Percentiles rank a stretch among this genome's conserved stretches.
These are phyloP conservation scores for Burhinus oedicnemus DNA, from an alignment of 2,113 vertebrate genomes.

Conservation along the genomic window DNA sequence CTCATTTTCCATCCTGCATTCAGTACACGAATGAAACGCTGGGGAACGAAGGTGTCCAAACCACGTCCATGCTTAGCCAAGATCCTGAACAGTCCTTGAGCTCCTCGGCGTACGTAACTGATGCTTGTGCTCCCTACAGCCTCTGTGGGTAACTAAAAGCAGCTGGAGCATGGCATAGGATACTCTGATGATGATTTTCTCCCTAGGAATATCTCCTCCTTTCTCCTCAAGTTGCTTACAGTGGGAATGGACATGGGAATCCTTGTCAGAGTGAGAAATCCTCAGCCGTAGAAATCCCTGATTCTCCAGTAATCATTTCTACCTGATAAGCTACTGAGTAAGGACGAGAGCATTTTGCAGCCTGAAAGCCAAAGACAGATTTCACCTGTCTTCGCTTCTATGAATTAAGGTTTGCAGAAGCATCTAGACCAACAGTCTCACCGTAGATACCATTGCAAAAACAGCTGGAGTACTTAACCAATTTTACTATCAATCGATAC, in stretches of 20 bases:
- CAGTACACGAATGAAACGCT: neutral
- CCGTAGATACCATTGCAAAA: neutral
- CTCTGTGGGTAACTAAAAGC: neutral
- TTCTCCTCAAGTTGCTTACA: neutral
- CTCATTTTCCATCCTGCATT: neutral
- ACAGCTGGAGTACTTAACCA: neutral
- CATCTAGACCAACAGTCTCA: neutral
- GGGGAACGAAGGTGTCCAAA: neutral
- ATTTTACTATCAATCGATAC: neutral
- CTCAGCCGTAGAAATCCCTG: neutral
- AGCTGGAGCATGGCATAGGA: neutral
- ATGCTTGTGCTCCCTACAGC: neutral
- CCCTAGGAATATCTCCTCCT: neutral
- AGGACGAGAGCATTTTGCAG: neutral
- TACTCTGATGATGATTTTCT: neutral
- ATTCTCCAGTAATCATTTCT: neutral
- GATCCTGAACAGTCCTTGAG: neutral
- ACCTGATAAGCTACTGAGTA: neutral
- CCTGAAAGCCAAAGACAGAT: neutral
- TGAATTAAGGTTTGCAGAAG: neutral
- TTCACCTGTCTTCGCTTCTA: neutral
- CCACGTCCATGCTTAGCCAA: neutral
- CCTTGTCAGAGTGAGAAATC: neutral
- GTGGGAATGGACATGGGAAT: rapidly evolving
- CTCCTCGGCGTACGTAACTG: rapidly evolving